Evolutionary conservation across 2,113 vertebrate genomes (phyloP).

Genomic region (Xenus cinereus): DNA sequence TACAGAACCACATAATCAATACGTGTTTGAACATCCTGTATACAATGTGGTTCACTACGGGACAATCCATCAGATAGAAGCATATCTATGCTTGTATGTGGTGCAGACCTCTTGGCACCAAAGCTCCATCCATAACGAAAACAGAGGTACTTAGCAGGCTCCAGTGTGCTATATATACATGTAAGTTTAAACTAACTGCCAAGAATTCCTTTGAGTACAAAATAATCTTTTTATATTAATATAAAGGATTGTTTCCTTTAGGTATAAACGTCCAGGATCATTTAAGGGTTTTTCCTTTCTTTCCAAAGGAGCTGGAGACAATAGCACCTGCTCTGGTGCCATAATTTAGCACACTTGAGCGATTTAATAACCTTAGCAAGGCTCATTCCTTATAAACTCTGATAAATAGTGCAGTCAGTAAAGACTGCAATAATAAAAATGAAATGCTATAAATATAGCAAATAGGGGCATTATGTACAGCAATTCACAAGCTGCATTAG

Average conservation of each 20-base stretch:
- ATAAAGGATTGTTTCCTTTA: slow-evolving; percentile 48
- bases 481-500: neutral
- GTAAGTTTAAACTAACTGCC: slow-evolving; percentile 57
- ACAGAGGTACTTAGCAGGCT: slow-evolving; percentile 68
- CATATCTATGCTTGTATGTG: neutral
- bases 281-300: neutral
- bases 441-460: neutral
- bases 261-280: neutral
- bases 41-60: neutral
- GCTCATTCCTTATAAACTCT: slow-evolving; percentile 28
- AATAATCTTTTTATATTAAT: slow-evolving; percentile 46
- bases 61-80: slow-evolving; percentile 43
- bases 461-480: neutral
- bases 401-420: neutral
- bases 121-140: slow-evolving; percentile 64
- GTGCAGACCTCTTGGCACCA: slow-evolving; percentile 73
- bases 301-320: slow-evolving; percentile 31
- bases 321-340: slow-evolving; percentile 53
- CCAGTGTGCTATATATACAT: slow-evolving; percentile 63
- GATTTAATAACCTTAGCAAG: slow-evolving; percentile 11
- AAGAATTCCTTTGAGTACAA: slow-evolving; percentile 53
- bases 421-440: neutral
- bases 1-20: slow-evolving; percentile 22
- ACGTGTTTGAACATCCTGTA: slow-evolving; percentile 11
- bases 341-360: slow-evolving; percentile 50